Percentiles rank a stretch among this genome's conserved stretches.
Conservation (phyloP, 2,888 invertebrate genomes). For the Amphipoea lucens region DNA sequence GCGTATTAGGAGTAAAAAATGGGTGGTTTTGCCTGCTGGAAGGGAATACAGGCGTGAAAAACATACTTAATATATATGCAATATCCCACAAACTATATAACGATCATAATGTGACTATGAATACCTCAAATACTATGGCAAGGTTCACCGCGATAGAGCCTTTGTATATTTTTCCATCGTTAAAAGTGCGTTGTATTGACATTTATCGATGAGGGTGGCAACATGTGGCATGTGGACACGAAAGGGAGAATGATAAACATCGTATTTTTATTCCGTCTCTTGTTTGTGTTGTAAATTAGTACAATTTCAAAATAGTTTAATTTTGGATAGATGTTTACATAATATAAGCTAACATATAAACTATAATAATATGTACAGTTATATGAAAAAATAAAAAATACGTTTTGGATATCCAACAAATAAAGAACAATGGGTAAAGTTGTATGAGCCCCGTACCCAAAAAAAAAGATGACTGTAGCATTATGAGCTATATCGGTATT, state of each 20-base stretch:
- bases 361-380: no score
- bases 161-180: slow-evolving; percentile 57
- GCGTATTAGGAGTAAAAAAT: neutral
- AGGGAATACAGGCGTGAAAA: neutral
- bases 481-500: no score
- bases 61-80: neutral
- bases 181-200: slow-evolving; percentile 39
- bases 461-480: no score
- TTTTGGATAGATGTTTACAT: neutral
- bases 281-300: neutral
- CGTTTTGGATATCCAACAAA: slow-evolving; percentile 2
- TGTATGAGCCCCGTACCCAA: no score
- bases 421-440: no score
- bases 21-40: neutral
- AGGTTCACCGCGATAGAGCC: neutral
- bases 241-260: slow-evolving; percentile 19
- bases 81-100: neutral
- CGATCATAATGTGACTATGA: neutral
- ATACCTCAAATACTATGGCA: slow-evolving; percentile 17
- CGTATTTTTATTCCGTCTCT: slow-evolving; percentile 10
- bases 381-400: no score
- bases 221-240: slow-evolving; percentile 38
- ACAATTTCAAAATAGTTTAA: neutral
- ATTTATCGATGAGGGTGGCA: slow-evolving; percentile 37
- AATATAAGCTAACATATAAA: no score